Evolutionary conservation across 2,888 invertebrate species (phyloP).

Genomic region (Pristionchus maxplancki): DNA sequence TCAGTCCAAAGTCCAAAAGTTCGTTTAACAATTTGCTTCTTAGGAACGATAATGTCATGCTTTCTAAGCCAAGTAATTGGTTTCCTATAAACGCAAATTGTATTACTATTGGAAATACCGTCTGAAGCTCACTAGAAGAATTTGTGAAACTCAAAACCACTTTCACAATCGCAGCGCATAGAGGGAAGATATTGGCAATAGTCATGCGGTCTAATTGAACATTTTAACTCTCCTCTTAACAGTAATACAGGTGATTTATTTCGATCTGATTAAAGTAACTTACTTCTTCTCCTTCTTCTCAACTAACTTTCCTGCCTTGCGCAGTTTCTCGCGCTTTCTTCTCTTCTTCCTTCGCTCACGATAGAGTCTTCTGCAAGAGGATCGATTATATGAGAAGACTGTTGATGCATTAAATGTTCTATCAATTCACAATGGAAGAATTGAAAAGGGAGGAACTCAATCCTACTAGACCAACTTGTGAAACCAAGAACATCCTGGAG

Average conservation of each 20-base stretch:
- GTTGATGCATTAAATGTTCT: too few species aligned
- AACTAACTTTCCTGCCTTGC: background rate
- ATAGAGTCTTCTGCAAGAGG: background rate
- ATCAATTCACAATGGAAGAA: too few species aligned
- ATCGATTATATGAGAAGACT: background rate
- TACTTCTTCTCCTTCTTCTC: constrained; percentile 18
- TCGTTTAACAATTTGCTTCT: too few species aligned
- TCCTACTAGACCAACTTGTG: background rate
- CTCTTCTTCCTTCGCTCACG: background rate
- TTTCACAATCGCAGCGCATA: background rate
- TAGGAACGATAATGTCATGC: too few species aligned
- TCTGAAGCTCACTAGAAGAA: background rate
- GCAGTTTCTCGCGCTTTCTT: constrained; percentile 19
- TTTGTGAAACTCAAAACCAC: background rate
- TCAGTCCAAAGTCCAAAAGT: too few species aligned
- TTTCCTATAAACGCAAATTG: too few species aligned
- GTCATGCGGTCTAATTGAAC: too few species aligned
- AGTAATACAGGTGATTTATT: background rate
- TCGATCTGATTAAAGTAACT: background rate
- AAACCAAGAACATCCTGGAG: background rate
- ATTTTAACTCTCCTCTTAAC: background rate
- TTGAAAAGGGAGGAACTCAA: background rate
- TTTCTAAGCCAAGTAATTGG: too few species aligned
- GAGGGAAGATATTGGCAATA: background rate
- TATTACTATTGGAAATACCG: too few species aligned